Evolutionary conservation across 2,797 vertebrate species (phyloP), one percentile per base, ranked within the genome.

Genomic region (Chelon labrosus): DNA sequence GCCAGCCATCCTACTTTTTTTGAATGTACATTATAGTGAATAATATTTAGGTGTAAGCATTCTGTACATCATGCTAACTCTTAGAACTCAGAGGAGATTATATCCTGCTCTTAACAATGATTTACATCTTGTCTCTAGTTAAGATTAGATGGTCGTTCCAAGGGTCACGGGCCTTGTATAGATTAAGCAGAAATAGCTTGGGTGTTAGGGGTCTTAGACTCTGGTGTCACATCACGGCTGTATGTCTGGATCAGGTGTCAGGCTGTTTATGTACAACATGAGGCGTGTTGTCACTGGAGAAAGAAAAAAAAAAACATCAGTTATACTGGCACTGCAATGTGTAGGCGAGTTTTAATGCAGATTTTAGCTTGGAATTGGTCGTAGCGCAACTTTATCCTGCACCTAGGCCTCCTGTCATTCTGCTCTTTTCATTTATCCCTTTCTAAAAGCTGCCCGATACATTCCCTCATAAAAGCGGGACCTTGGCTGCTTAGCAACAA

Each of bases 401-500:
- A 60, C 38, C 2, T 10, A 51, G 76, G 58, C 76, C 71, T 73
- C 65, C 17, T 3, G 7, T 65, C 38, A 58, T 59, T 79, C 44
- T 70, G 54, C 60, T 16, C 55, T 81, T 79, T 82, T 84, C 53
- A 65, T 59, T 77, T 70, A 60, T 77, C 59, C 70, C 10, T 61
- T 39, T 22, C 77, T 75, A 73, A 88, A 86, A 80, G 75, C 86
- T 50, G 74, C 65, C 84, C 79, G 79, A 80, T 82, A 78, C 83
- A 81, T 82, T 88, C 81, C 51, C 56, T 85, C 77, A 87, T 90
- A 85, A 91, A 89, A 88, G 87, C 86, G 76, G 75, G 86, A 85
- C 87, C 90, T 79, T 78, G 83, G 93, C 90, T 91, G 92, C 93
- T 92, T 84, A 79, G 93, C 91, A 94, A 95, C 93, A 77, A 52